Evolutionary conservation across 2,113 vertebrate genomes (phyloP).

Genomic region (Oreochromis spilurus): DNA sequence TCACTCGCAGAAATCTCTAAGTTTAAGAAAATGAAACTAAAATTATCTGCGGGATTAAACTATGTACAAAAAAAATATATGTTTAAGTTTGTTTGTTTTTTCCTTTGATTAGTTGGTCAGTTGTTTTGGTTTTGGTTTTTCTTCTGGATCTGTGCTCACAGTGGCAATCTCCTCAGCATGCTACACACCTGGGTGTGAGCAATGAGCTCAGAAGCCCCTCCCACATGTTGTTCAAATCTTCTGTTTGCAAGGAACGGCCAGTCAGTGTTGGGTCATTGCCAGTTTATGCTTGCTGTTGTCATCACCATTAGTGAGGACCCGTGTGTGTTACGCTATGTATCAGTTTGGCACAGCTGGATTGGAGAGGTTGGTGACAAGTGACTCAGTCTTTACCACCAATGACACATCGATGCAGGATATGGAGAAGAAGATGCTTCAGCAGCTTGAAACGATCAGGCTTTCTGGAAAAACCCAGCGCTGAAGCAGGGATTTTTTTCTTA

Average conservation of each 20-base stretch:
- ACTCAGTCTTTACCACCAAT: background rate
- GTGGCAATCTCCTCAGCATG: background rate
- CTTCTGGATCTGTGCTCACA: background rate
- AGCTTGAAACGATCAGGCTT: background rate
- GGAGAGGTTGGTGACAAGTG: background rate
- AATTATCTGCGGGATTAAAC: background rate
- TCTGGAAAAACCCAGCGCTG: background rate
- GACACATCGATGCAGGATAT: fast-evolving
- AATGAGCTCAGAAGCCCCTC: background rate
- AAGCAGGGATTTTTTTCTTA: background rate
- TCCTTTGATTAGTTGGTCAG: fast-evolving
- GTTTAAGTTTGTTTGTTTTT: background rate
- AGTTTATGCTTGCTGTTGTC: background rate
- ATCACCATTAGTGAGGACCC: background rate
- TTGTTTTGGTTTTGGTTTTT: background rate
- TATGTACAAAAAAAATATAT: background rate
- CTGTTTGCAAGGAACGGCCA: background rate
- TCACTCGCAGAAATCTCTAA: background rate
- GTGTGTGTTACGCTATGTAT: background rate
- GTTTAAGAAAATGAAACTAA: background rate
- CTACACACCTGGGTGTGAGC: background rate
- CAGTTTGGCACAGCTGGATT: background rate
- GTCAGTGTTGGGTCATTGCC: background rate
- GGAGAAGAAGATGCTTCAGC: background rate
- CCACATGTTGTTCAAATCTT: background rate